These are phyloP conservation scores for Notamacropus eugenii DNA, from an alignment of 2,797 vertebrate species.

Conservation along the genomic window DNA sequence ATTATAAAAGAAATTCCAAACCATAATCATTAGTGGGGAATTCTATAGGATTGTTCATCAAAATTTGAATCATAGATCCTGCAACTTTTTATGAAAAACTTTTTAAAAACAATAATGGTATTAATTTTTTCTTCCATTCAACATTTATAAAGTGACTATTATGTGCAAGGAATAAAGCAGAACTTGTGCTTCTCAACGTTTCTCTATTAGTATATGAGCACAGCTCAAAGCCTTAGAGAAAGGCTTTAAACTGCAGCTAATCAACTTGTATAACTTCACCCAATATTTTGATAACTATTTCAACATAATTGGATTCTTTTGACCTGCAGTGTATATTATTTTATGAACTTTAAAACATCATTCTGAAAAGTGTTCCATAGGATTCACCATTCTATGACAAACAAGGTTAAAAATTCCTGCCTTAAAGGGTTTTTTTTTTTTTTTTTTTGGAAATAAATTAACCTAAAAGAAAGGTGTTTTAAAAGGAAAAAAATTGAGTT, in stretches of 20 bases:
- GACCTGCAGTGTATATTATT: neutral
- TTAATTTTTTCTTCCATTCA: neutral
- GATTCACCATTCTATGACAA: neutral
- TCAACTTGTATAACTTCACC: neutral
- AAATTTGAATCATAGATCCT: neutral
- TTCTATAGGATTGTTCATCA: neutral
- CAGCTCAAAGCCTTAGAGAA: neutral
- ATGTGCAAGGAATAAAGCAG: neutral
- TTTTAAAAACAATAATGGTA: neutral
- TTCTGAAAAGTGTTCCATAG: neutral
- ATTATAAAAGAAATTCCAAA: slow-evolving; percentile 34
- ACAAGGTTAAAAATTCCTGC: neutral
- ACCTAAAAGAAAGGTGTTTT: neutral
- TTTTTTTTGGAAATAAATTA: neutral
- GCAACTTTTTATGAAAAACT: slow-evolving; percentile 23
- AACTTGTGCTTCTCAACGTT: neutral
- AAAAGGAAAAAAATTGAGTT: neutral
- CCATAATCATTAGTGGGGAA: neutral
- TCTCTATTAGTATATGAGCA: neutral
- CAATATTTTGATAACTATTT: neutral
- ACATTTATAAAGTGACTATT: neutral
- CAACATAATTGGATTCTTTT: neutral
- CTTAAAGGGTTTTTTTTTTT: neutral
- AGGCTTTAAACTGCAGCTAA: neutral
- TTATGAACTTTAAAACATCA: neutral